Conservation (phyloP, 2,888 invertebrate species). For the Dilophus febrilis region DNA sequence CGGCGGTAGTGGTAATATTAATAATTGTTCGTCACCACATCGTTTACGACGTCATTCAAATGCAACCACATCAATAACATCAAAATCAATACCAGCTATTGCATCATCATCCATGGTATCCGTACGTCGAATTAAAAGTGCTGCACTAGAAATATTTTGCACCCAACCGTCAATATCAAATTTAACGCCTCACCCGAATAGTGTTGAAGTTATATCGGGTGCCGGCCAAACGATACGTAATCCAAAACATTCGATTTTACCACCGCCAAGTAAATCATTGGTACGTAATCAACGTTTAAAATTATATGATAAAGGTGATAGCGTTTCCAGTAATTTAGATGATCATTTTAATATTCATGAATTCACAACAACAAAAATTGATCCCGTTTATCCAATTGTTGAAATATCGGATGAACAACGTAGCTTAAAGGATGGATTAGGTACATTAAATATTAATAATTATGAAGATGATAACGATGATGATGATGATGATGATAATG, state of each 20-base stretch:
- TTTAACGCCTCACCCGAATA: conserved; percentile 64
- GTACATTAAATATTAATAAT: conserved; percentile 8
- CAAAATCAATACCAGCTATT: background rate
- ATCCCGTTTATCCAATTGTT: conserved; percentile 68
- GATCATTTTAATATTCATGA: background rate
- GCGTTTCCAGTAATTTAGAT: conserved; percentile 15
- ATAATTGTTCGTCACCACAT: no score
- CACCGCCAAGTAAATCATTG: conserved; percentile 51
- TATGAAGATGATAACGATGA: conserved; percentile 4
- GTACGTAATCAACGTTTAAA: conserved; percentile 54
- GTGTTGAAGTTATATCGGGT: conserved; percentile 53
- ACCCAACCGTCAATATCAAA: conserved; percentile 50
- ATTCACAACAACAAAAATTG: conserved; percentile 34
- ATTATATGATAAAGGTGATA: conserved; percentile 38
- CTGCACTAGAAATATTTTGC: conserved; percentile 52
- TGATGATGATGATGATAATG: conserved; percentile 8
- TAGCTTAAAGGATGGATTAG: conserved; percentile 23
- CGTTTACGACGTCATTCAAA: conserved; percentile 27
- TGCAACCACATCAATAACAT: conserved; percentile 29
- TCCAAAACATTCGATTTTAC: conserved; percentile 42
- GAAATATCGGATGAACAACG: conserved; percentile 62
- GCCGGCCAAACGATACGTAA: conserved; percentile 45
- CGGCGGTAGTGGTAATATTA: no score
- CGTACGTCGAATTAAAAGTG: conserved; percentile 50
- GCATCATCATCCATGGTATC: conserved; percentile 5